Evolutionary conservation across 1,140 invertebrate species (phyloP).

Genomic region (Drosophila pseudoananassae): DNA sequence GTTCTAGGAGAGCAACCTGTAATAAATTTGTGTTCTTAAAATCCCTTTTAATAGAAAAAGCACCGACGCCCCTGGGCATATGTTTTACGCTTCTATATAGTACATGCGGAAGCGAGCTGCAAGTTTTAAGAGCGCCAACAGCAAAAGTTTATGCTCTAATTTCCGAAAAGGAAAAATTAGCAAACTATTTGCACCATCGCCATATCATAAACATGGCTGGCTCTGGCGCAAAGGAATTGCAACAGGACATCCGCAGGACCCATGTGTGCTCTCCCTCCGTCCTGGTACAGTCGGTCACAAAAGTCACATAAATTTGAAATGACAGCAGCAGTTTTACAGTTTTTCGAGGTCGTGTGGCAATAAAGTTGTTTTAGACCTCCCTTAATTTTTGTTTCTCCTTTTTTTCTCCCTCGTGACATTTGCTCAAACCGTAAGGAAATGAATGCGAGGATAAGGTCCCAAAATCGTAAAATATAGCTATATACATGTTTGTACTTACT

Average conservation of each 20-base stretch:
- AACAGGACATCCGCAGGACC: constrained; percentile 26
- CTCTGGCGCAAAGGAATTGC: constrained; percentile 34
- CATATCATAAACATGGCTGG: constrained; percentile 72
- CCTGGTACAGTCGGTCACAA: constrained; percentile 67
- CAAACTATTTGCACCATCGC: constrained; percentile 79
- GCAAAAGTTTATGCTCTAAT: constrained; percentile 77
- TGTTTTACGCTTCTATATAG: constrained; percentile 7
- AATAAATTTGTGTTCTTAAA: not conserved
- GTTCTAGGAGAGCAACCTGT: not conserved
- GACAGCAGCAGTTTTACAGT: constrained; percentile 78
- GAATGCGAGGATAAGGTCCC: not conserved
- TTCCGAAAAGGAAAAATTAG: constrained; percentile 82
- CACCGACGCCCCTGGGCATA: not conserved
- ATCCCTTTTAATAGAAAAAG: not conserved
- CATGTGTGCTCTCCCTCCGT: constrained; percentile 15
- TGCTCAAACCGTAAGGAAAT: constrained; percentile 38
- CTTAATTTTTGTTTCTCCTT: constrained; percentile 5
- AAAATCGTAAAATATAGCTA: constrained; percentile 59
- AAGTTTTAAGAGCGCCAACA: constrained; percentile 66
- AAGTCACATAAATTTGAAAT: constrained; percentile 80
- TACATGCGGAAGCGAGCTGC: constrained; percentile 8
- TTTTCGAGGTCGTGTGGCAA: constrained; percentile 72
- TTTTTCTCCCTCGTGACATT: constrained; percentile 17
- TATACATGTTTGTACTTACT: constrained; percentile 5
- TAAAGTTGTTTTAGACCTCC: constrained; percentile 57